These are phyloP conservation scores for Salarias fasciatus DNA, from an alignment of 2,797 vertebrate genomes.

Conservation along the genomic window DNA sequence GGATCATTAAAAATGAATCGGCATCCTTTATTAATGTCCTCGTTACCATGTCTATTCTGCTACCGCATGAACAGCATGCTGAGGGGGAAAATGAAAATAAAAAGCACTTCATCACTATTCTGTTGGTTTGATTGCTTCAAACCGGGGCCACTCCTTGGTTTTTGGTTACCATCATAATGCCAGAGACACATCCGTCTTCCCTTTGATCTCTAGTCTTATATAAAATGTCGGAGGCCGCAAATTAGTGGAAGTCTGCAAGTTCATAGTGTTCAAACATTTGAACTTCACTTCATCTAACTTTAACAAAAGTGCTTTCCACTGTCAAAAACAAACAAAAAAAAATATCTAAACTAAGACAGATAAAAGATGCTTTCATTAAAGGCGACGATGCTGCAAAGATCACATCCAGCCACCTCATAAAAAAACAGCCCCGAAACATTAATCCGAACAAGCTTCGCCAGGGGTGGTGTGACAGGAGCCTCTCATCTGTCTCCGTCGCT, in stretches of 20 bases:
- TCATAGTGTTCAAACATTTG: conserved; percentile 16
- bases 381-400: background rate
- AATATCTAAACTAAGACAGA: background rate
- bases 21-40: conserved; percentile 77
- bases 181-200: background rate
- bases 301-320: background rate
- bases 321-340: background rate
- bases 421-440: conserved; percentile 12
- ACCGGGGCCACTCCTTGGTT: conserved; percentile 2
- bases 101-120: conserved; percentile 28
- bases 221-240: background rate
- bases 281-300: background rate
- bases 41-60: conserved; percentile 65
- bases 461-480: conserved; percentile 19
- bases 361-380: background rate
- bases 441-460: conserved; percentile 4
- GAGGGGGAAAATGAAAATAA: conserved; percentile 16
- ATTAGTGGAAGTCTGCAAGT: conserved; percentile 1
- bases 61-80: conserved; percentile 45
- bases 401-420: background rate
- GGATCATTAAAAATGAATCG: conserved; percentile 77
- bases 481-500: conserved; percentile 9
- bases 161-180: conserved; percentile 14
- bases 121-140: conserved; percentile 37
- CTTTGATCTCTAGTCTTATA: conserved; percentile 27